phyloP scores from a whole-genome alignment of 2,797 vertebrate genomes.

The Pagetopsis macropterus region DNA sequence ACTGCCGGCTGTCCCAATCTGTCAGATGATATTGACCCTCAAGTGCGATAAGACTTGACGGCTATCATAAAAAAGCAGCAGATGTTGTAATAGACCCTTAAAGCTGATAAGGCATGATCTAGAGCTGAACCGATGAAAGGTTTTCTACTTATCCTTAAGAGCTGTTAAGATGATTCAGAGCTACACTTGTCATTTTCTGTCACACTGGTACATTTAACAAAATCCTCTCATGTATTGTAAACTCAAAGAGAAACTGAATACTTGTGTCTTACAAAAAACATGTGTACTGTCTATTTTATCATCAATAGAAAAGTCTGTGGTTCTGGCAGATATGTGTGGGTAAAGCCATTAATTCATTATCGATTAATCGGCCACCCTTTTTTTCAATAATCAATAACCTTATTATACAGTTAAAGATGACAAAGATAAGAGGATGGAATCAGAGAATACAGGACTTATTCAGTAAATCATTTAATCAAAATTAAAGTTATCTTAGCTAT shows the following conservation, averaged over 20 bases:
- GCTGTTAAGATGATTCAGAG: constrained; percentile 14
- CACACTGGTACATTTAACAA: not conserved
- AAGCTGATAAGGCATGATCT: constrained; percentile 55
- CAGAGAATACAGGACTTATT: too few species aligned
- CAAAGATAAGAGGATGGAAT: too few species aligned
- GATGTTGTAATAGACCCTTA: constrained; percentile 56
- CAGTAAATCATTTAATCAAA: too few species aligned
- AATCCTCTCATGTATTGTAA: not conserved
- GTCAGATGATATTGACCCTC: constrained; percentile 52
- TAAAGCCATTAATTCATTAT: too few species aligned
- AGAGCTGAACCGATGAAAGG: constrained; percentile 12
- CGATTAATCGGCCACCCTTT: too few species aligned
- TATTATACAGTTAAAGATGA: too few species aligned
- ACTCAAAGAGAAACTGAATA: not conserved
- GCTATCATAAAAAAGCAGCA: constrained; percentile 55
- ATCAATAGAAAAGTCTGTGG: not conserved
- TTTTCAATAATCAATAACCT: too few species aligned
- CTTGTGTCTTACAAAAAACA: not conserved
- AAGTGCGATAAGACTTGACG: constrained; percentile 41
- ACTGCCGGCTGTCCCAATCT: constrained; percentile 33
- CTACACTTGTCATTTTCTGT: not conserved
- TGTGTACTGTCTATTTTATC: not conserved
- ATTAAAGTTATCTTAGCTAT: too few species aligned
- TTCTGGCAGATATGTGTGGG: too few species aligned
- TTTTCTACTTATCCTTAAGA: constrained; percentile 17